Base-by-base conservation (phyloP, 2,888 invertebrate genomes). In the Mythimna loreyi region DNA sequence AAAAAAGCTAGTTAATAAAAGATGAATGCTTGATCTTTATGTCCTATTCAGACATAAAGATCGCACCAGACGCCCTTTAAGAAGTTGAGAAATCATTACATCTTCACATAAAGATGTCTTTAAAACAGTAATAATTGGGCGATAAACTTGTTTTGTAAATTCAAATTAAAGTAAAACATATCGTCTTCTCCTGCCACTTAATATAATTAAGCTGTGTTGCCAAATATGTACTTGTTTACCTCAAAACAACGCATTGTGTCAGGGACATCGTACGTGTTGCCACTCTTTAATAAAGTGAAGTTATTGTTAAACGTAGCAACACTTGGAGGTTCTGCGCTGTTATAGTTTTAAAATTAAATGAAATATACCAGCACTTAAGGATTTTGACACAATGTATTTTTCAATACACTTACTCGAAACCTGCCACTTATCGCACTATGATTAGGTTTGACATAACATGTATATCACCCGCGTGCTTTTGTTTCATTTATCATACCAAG, bases 161-260 rank as follows among this genome's bases (percentile, higher is more conserved):
- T 58, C 16, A 56, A 56, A 52, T 53, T 56, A 30, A 73, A 50
- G 23, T 61, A 33, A 75, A 58, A 75, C 23, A 58, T 62, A 40
- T 66, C 80, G 30, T 78, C 78, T 70, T 65, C 71, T 60, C 53
- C 43, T 19, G 33, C 36, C 56, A 57, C 23, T 62, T 72, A 68
- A 33, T 30, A 52, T 74, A 69, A 79, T 73, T 67, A 53, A 40
- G 36, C 59, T 28, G 53, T 3, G 28, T 58, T n/a, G 55, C 72
- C 43, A 67, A 78, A 68, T 45, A 40, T 43, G 23, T 61, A 66
- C 67, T 58, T 23, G 80, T 59, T 76, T 58, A 50, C 80, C 66
- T 78, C 40, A 72, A 56, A 60, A 69, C 53, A 63, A 59, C 68
- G 19, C 59, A 49, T 49, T 62, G 53, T 73, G 80, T 82, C 74